Conservation (phyloP, 1,140 invertebrate genomes). For the Brachystomella parvula region DNA sequence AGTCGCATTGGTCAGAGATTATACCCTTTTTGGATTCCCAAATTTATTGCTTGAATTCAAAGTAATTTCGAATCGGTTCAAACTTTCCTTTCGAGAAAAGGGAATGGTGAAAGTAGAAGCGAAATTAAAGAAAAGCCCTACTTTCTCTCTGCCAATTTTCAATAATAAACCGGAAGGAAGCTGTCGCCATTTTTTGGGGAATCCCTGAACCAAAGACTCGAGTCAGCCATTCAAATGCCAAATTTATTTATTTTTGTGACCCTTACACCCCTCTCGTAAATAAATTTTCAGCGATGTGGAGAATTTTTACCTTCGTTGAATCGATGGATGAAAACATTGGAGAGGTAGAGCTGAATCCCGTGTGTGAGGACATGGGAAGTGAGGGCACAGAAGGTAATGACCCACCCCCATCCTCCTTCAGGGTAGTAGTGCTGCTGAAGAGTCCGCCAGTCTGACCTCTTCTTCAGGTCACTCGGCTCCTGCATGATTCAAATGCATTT, state of each 20-base stretch:
- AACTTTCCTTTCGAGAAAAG: no score
- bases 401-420: slow-evolving; percentile 31
- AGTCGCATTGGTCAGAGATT: no score
- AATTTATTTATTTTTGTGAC: no score
- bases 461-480: slow-evolving; percentile 17
- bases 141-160: not conserved
- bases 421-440: slow-evolving; percentile 41
- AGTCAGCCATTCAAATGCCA: no score
- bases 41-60: not conserved
- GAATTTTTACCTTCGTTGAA: slow-evolving; percentile 22
- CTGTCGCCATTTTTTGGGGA: not conserved
- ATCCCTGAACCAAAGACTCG: no score
- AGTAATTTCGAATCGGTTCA: not conserved
- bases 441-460: slow-evolving; percentile 29
- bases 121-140: not conserved
- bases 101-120: not conserved
- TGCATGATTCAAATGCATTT: not conserved
- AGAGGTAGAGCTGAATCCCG: slow-evolving; percentile 37
- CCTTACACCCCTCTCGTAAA: no score
- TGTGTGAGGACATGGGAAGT: slow-evolving; percentile 25
- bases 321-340: slow-evolving; percentile 18
- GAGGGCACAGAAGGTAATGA: slow-evolving; percentile 26
- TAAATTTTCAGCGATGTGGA: no score
- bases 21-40: no score
- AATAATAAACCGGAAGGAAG: not conserved